Conservation (phyloP, 2,797 vertebrate genomes). For the Garrulus glandarius region DNA sequence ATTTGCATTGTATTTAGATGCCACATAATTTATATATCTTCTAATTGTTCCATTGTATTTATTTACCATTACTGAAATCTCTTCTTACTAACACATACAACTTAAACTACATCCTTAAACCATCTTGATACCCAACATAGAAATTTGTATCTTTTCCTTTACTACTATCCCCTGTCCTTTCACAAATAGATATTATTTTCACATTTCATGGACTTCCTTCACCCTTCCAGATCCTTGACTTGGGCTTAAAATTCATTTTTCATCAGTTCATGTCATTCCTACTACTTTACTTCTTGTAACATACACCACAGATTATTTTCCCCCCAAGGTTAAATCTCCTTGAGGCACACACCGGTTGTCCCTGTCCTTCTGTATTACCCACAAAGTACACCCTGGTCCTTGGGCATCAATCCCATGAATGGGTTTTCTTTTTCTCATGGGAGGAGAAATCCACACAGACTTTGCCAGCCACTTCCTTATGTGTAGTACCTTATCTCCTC, state of each 20-base stretch:
- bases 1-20: background rate
- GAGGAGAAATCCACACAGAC: background rate
- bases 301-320: background rate
- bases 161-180: background rate
- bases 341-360: background rate
- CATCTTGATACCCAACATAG: background rate
- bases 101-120: background rate
- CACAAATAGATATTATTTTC: background rate
- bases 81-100: background rate
- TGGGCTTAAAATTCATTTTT: background rate
- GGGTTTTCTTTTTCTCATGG: background rate
- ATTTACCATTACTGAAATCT: background rate
- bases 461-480: background rate
- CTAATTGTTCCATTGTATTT: background rate
- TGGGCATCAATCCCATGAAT: rapidly evolving
- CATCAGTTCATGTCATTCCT: background rate
- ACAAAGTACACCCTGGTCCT: background rate
- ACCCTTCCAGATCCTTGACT: background rate
- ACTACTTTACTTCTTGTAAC: background rate
- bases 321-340: background rate
- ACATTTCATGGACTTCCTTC: background rate
- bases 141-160: background rate
- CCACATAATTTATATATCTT: background rate
- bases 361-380: background rate
- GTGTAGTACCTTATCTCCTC: background rate